A percentile compares a stretch with the other conserved stretches of the same genome.
Conservation (phyloP, 2,888 invertebrate species). For the Troides aeacus region DNA sequence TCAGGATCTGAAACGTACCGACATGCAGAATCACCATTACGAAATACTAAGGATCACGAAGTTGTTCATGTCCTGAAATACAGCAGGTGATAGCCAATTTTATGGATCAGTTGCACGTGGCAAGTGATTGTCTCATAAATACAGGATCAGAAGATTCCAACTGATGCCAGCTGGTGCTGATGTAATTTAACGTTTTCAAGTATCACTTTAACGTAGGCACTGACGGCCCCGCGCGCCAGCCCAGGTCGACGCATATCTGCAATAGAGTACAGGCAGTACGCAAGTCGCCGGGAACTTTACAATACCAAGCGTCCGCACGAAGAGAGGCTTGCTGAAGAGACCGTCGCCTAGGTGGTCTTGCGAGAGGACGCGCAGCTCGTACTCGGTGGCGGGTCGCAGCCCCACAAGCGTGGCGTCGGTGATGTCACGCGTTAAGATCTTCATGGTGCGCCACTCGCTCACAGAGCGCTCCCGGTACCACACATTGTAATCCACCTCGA, state of each 20-base stretch:
- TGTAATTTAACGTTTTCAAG: too few relatives aligned
- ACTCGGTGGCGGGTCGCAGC: slow-evolving; percentile 87
- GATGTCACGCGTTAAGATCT: slow-evolving; percentile 84
- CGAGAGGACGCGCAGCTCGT: slow-evolving; percentile 94
- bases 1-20: slow-evolving; percentile 35
- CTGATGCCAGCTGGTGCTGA: too few relatives aligned
- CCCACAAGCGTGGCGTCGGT: slow-evolving; percentile 89
- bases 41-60: too few relatives aligned
- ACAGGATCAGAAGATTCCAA: too few relatives aligned
- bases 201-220: too few relatives aligned
- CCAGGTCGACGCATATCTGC: too few relatives aligned
- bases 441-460: slow-evolving; percentile 91
- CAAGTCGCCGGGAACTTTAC: not conserved
- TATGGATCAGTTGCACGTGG: too few relatives aligned
- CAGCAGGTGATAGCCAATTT: too few relatives aligned
- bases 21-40: not conserved
- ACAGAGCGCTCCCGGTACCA: slow-evolving; percentile 90
- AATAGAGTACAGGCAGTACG: too few relatives aligned
- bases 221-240: too few relatives aligned
- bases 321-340: slow-evolving; percentile 91
- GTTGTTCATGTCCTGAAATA: too few relatives aligned
- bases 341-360: slow-evolving; percentile 93
- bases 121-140: too few relatives aligned
- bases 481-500: slow-evolving; percentile 89
- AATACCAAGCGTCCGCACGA: slow-evolving; percentile 84